A percentile compares a stretch with the other conserved stretches of the same genome.
Conservation (phyloP, 2,888 invertebrate species). For the Loripinus fragilis region DNA sequence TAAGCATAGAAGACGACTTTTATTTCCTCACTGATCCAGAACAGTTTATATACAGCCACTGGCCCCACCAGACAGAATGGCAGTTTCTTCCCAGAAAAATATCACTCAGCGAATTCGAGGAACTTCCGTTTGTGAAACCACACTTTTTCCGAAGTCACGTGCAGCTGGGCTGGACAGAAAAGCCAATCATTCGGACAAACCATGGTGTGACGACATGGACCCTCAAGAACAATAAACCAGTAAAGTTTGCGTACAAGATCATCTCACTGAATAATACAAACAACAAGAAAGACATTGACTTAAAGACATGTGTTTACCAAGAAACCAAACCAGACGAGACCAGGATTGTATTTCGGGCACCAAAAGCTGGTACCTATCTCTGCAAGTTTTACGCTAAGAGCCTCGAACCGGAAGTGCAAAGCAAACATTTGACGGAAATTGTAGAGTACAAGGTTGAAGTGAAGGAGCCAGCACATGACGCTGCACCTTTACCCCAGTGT, state of each 20-base stretch:
- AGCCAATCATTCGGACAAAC: conserved; percentile 58
- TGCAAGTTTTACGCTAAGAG: conserved; percentile 66
- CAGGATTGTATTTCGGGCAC: conserved; percentile 60
- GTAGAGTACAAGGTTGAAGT: conserved; percentile 66
- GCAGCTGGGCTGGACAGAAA: conserved; percentile 63
- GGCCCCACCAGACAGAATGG: conserved; percentile 68
- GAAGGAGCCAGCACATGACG: conserved; percentile 61
- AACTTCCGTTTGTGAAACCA: conserved; percentile 68
- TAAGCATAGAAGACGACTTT: conserved; percentile 62
- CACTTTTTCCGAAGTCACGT: conserved; percentile 62
- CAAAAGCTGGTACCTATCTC: conserved; percentile 57
- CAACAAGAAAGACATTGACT: conserved; percentile 47
- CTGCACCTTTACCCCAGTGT: conserved; percentile 64
- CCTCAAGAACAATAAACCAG: conserved; percentile 58
- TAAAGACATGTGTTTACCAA: conserved; percentile 62
- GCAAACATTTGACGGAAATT: conserved; percentile 61
- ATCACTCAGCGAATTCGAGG: conserved; percentile 65
- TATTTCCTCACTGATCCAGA: conserved; percentile 71
- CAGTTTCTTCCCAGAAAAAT: conserved; percentile 66
- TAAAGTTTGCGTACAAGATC: conserved; percentile 62
- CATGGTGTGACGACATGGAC: conserved; percentile 65
- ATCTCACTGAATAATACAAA: conserved; percentile 23
- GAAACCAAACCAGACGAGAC: conserved; percentile 62
- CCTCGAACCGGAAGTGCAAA: conserved; percentile 51
- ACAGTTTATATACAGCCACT: conserved; percentile 68